phyloP scores from a whole-genome alignment of 2,888 invertebrate species.

The Tuberolachnus salignus region DNA sequence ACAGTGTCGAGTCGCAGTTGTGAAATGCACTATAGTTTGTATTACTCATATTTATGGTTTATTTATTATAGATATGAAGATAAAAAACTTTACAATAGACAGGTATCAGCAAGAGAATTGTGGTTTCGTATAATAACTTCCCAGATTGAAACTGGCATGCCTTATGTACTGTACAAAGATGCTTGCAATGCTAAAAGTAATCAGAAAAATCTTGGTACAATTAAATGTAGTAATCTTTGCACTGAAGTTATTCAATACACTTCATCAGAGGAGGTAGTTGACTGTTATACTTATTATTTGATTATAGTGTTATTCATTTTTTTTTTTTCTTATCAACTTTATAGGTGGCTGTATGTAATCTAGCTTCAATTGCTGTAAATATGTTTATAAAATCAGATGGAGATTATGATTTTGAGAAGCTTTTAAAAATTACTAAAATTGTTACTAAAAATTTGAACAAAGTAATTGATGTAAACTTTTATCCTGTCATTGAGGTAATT shows the following conservation, averaged over 20 bases:
- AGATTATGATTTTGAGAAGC: constrained; percentile 84
- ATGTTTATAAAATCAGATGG: constrained; percentile 84
- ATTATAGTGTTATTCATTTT: background rate
- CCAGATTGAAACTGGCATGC: constrained; percentile 97
- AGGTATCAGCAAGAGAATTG: constrained; percentile 81
- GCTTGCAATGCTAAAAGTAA: constrained; percentile 96
- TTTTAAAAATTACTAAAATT: constrained; percentile 85
- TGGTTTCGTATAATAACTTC: constrained; percentile 95
- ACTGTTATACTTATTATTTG: background rate
- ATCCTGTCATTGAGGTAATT: constrained; percentile 87
- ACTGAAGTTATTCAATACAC: constrained; percentile 98
- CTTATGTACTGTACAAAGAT: constrained; percentile 97
- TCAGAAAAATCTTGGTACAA: constrained; percentile 97
- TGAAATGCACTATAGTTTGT: constrained; percentile 5
- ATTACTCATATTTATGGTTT: background rate
- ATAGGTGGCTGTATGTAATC: constrained; percentile 90
- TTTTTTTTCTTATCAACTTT: background rate
- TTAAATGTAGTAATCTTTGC: constrained; percentile 96
- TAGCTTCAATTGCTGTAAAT: constrained; percentile 95
- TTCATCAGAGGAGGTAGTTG: constrained; percentile 77
- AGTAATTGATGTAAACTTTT: constrained; percentile 95
- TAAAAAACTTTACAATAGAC: constrained; percentile 73
- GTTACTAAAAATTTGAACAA: constrained; percentile 92
- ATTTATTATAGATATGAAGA: constrained; percentile 72
- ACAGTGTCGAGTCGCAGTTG: too few relatives aligned